Evolutionary conservation across 2,113 vertebrate genomes (phyloP).

Genomic region (Gracilinanus agilis): DNA sequence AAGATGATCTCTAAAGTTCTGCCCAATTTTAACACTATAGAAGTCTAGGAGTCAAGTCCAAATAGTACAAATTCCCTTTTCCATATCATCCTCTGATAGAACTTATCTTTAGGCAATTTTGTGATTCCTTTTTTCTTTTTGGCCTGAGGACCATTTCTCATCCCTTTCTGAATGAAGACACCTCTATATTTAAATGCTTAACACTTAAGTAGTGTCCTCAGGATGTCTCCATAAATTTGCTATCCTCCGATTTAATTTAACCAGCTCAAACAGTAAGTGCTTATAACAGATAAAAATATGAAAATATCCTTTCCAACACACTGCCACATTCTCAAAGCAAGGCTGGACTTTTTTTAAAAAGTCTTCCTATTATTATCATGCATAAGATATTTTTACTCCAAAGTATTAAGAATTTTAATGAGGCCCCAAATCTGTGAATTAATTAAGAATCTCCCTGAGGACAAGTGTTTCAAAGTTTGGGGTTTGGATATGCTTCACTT

Average conservation of each 20-base stretch:
- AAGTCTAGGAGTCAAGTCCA: not conserved
- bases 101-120: not conserved
- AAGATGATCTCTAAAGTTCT: not conserved
- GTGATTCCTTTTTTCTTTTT: not conserved
- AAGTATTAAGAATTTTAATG: conserved; percentile 26
- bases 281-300: conserved; percentile 7
- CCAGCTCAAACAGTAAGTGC: conserved; percentile 43
- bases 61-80: not conserved
- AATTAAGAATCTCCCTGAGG: conserved; percentile 53
- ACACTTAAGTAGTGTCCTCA: conserved; percentile 26
- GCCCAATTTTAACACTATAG: not conserved
- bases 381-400: conserved; percentile 48
- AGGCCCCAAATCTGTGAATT: conserved; percentile 43
- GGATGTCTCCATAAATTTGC: not conserved
- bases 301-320: not conserved
- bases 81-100: not conserved
- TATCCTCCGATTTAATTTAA: conserved; percentile 30
- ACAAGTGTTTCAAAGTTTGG: conserved; percentile 24
- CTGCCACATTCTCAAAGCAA: not conserved
- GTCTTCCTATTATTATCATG: conserved; percentile 10
- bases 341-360: conserved; percentile 11
- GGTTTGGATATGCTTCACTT: not conserved
- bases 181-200: conserved; percentile 39
- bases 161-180: conserved; percentile 3
- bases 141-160: not conserved